Conservation (phyloP, 2,797 vertebrate species). For the Tokudaia tokunoshimensis region DNA sequence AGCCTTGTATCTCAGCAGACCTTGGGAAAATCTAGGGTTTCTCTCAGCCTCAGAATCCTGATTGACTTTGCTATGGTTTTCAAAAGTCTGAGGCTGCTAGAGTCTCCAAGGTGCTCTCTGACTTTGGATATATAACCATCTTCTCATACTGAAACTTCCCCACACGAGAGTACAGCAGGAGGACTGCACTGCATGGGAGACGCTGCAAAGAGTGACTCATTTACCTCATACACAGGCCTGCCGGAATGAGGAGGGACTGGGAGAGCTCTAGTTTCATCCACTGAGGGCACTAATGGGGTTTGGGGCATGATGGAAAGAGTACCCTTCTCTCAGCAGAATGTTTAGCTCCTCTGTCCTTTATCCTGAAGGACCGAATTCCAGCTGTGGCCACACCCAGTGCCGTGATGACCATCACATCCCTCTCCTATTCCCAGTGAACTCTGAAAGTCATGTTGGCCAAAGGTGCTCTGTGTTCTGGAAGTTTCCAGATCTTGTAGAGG, state of each 20-base stretch:
- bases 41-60: background rate
- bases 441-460: background rate
- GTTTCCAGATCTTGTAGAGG: background rate
- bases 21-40: background rate
- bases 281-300: fast-evolving
- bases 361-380: background rate
- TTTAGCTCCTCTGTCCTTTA: background rate
- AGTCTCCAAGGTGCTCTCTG: background rate
- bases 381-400: too few relatives aligned
- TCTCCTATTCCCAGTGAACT: background rate
- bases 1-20: background rate
- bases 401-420: background rate
- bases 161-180: background rate
- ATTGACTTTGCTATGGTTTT: background rate
- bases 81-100: background rate
- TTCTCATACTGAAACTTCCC: background rate
- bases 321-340: background rate
- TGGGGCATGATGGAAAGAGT: background rate
- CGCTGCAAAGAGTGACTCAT: background rate
- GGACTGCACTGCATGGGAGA: background rate
- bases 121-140: background rate
- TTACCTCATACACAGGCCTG: background rate
- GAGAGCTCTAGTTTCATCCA: background rate
- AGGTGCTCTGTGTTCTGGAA: background rate
- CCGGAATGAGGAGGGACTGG: background rate